Conservation (phyloP, 2,888 invertebrate genomes). For the Agrypnus murinus region DNA sequence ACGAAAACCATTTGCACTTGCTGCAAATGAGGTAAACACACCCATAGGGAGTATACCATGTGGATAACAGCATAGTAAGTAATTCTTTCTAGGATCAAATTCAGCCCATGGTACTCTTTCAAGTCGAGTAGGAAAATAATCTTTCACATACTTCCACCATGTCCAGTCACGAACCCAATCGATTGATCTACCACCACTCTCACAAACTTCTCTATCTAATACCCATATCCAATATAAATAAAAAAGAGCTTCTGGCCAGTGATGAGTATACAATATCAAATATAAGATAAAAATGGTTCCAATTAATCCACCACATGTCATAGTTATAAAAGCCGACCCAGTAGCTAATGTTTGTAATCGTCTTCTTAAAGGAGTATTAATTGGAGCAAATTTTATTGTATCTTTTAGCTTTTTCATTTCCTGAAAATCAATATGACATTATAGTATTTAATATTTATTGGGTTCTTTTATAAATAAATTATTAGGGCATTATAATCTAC, state of each 20-base stretch:
- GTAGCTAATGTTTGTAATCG: conserved; percentile 88
- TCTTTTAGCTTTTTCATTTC: conserved; percentile 69
- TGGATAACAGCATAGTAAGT: conserved; percentile 87
- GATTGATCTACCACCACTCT: conserved; percentile 73
- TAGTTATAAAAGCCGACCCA: conserved; percentile 81
- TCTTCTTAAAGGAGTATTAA: conserved; percentile 82
- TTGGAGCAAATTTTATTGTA: conserved; percentile 91
- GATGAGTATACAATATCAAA: conserved; percentile 74
- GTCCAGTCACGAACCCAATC: conserved; percentile 75
- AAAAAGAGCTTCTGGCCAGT: conserved; percentile 74
- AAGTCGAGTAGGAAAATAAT: conserved; percentile 90
- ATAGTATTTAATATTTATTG: no score
- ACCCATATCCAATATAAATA: conserved; percentile 79
- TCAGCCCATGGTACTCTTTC: conserved; percentile 90
- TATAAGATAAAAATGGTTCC: conserved; percentile 74
- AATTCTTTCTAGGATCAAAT: conserved; percentile 85
- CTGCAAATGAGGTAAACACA: conserved; percentile 85
- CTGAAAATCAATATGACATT: conserved; percentile 18
- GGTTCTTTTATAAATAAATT: no score
- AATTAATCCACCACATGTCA: conserved; percentile 76
- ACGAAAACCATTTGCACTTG: conserved; percentile 75
- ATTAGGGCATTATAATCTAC: no score
- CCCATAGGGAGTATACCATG: conserved; percentile 90
- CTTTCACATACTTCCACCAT: conserved; percentile 83
- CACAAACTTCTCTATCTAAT: conserved; percentile 77